These are phyloP conservation scores for Panopea generosa DNA, from an alignment of 2,888 invertebrate genomes.

Conservation along the genomic window DNA sequence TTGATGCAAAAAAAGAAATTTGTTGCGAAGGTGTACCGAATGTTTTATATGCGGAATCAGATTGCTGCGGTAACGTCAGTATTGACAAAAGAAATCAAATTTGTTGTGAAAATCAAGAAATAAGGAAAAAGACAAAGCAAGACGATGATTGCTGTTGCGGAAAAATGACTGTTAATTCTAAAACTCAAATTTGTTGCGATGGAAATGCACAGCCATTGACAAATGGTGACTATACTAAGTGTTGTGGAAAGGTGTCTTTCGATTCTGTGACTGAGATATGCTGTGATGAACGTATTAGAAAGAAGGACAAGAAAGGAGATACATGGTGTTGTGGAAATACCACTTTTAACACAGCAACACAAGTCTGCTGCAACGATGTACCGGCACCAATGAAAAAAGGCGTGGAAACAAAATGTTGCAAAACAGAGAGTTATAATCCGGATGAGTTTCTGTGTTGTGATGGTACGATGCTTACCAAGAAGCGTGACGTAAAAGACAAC, in stretches of 20 bases:
- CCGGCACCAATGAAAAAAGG: constrained; percentile 40
- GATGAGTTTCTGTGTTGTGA: constrained; percentile 48
- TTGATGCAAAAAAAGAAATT: constrained; percentile 36
- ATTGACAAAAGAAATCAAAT: constrained; percentile 29
- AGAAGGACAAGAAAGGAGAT: constrained; percentile 32
- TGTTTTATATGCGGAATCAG: constrained; percentile 26
- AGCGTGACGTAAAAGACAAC: constrained; percentile 40
- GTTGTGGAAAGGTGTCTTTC: constrained; percentile 41
- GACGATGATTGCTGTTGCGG: constrained; percentile 55
- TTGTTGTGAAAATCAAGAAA: constrained; percentile 50
- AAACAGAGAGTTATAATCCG: constrained; percentile 41
- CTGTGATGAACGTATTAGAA: constrained; percentile 39
- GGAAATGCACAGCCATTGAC: constrained; percentile 37
- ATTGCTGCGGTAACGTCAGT: constrained; percentile 49
- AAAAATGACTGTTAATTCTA: constrained; percentile 39
- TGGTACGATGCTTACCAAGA: constrained; percentile 33
- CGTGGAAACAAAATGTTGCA: constrained; percentile 46
- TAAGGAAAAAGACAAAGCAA: constrained; percentile 36
- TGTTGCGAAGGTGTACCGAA: constrained; percentile 43
- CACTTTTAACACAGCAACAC: constrained; percentile 21
- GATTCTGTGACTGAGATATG: constrained; percentile 41
- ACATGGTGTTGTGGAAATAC: constrained; percentile 53
- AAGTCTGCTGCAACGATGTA: constrained; percentile 42
- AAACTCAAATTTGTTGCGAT: constrained; percentile 47
- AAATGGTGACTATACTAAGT: constrained; percentile 35